Conservation (phyloP, 2,797 vertebrate genomes). For the Lepidocolaptes lacrymiger region DNA sequence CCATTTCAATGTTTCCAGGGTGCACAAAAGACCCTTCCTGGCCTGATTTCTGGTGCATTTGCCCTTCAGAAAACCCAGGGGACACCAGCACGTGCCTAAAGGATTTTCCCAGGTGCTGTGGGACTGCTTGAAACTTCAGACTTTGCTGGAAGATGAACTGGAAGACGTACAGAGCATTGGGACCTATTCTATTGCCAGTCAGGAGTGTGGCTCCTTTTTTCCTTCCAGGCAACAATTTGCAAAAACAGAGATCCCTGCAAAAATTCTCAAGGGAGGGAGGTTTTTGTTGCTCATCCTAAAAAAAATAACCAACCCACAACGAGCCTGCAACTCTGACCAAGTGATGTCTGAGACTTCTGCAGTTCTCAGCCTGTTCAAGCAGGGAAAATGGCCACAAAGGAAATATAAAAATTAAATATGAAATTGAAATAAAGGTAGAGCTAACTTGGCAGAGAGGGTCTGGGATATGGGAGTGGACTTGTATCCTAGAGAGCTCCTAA, state of each 20-base stretch:
- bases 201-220: background rate
- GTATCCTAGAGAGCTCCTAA: background rate
- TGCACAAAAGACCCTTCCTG: background rate
- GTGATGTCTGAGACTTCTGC: background rate
- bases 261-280: background rate
- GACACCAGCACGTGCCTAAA: background rate
- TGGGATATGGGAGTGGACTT: background rate
- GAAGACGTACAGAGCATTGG: rapidly evolving
- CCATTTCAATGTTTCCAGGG: background rate
- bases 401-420: background rate
- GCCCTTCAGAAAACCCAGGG: background rate
- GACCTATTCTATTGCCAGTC: background rate
- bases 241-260: background rate
- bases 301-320: background rate
- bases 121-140: background rate
- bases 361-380: no score
- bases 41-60: background rate
- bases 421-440: background rate
- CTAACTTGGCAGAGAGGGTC: background rate
- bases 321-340: rapidly evolving
- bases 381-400: background rate
- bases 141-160: background rate
- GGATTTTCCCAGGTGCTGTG: no score
- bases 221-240: background rate
- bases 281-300: background rate